phyloP scores from a whole-genome alignment of 92 coral and sea anemone species.

The Parazoanthus atlanticus region DNA sequence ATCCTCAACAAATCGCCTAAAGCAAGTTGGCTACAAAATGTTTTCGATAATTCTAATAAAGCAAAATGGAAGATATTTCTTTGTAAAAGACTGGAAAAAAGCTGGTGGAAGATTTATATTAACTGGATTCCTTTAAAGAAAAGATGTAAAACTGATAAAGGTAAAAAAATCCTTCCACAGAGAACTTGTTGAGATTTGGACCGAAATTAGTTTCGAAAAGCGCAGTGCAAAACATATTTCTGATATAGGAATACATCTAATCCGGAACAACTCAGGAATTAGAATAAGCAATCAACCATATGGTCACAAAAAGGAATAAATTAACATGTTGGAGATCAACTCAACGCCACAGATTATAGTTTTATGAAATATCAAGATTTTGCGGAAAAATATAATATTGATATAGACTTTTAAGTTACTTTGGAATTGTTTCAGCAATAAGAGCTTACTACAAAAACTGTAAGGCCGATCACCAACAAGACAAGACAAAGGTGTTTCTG shows the following conservation, averaged over 20 bases:
- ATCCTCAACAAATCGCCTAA: not conserved
- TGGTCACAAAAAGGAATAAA: not conserved
- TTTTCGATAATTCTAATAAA: not conserved
- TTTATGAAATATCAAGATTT: not conserved
- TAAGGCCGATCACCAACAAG: not conserved
- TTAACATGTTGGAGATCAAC: not conserved
- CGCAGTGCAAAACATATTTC: not conserved
- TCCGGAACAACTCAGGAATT: not conserved
- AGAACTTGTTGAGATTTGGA: not conserved
- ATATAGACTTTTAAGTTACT: not conserved
- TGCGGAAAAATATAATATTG: not conserved
- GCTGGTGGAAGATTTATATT: too few species aligned
- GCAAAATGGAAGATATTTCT: not conserved
- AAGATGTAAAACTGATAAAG: too few species aligned
- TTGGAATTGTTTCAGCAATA: not conserved
- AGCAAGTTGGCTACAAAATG: not conserved
- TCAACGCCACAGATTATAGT: not conserved
- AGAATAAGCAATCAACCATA: not conserved
- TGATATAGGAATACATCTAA: not conserved
- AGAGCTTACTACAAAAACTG: not conserved
- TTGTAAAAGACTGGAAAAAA: not conserved
- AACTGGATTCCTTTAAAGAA: too few species aligned
- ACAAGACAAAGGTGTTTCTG: not conserved
- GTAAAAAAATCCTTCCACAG: not conserved
- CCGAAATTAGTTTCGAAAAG: not conserved